phyloP scores from a whole-genome alignment of 2,888 invertebrate species.

The Drosophila antonietae region DNA sequence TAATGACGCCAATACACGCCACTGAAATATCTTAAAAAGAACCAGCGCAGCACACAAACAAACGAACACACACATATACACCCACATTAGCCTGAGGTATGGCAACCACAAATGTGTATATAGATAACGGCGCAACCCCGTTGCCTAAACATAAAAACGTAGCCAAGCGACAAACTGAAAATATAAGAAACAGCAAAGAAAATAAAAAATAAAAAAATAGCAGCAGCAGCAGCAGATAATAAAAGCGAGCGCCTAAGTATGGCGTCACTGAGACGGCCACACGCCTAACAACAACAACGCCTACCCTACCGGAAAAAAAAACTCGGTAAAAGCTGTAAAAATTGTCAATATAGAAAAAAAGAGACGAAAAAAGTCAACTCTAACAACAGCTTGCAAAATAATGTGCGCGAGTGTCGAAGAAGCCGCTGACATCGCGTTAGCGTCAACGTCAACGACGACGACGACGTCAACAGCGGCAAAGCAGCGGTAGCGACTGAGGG shows the following conservation, averaged over 20 bases:
- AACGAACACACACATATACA: slow-evolving; percentile 1
- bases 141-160: slow-evolving; percentile 64
- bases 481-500: slow-evolving; percentile 40
- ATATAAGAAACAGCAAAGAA: slow-evolving; percentile 23
- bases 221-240: slow-evolving; percentile 58
- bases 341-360: slow-evolving; percentile 69
- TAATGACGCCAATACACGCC: slow-evolving; percentile 53
- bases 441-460: slow-evolving; percentile 25
- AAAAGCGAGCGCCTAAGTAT: slow-evolving; percentile 71
- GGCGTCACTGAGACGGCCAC: slow-evolving; percentile 69
- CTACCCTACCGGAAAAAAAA: slow-evolving; percentile 36
- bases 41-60: slow-evolving; percentile 16
- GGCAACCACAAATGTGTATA: slow-evolving; percentile 60
- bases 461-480: slow-evolving; percentile 19
- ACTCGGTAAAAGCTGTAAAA: slow-evolving; percentile 74
- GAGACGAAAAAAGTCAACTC: slow-evolving; percentile 54
- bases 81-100: slow-evolving; percentile 33
- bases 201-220: slow-evolving; percentile 15
- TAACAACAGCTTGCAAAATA: slow-evolving; percentile 71
- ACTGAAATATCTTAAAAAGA: slow-evolving; percentile 17
- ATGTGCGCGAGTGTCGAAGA: slow-evolving; percentile 75
- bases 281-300: slow-evolving; percentile 36
- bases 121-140: slow-evolving; percentile 72
- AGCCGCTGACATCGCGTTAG: slow-evolving; percentile 65
- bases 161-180: slow-evolving; percentile 63